These are phyloP conservation scores for Cheilosia grossa DNA, from an alignment of 2,888 invertebrate genomes.

Conservation along the genomic window DNA sequence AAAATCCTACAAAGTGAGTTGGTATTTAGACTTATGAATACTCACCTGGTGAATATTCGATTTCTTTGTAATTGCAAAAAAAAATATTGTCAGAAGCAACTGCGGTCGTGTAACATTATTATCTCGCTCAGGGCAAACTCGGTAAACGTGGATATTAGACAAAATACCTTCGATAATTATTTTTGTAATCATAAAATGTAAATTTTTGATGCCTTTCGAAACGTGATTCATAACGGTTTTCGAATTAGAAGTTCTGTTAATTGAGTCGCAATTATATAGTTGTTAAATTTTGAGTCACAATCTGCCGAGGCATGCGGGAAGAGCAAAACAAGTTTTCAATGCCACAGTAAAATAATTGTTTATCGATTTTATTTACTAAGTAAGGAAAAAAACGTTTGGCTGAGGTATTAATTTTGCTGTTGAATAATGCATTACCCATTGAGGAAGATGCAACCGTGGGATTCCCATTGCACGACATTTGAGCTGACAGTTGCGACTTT, in stretches of 20 bases:
- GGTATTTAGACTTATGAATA: not conserved
- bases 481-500: not conserved
- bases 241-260: not conserved
- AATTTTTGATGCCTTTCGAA: not conserved
- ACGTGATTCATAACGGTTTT: conserved; percentile 25
- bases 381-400: not conserved
- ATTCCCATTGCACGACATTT: not conserved
- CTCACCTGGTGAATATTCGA: not conserved
- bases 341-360: conserved; percentile 1
- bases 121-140: not conserved
- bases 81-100: not conserved
- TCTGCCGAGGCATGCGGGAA: not conserved
- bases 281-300: not conserved
- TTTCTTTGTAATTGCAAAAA: not conserved
- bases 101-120: not conserved
- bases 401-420: not conserved
- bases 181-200: not conserved
- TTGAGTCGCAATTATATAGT: conserved; percentile 6
- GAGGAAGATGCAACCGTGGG: conserved; percentile 2
- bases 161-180: not conserved
- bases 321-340: conserved; percentile 20
- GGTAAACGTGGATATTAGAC: not conserved
- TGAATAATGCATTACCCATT: conserved; percentile 10
- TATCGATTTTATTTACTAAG: not conserved
- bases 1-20: conserved; percentile 25